Conservation (phyloP, 92 coral and sea anemone genomes). For the Diadumene lineata region DNA sequence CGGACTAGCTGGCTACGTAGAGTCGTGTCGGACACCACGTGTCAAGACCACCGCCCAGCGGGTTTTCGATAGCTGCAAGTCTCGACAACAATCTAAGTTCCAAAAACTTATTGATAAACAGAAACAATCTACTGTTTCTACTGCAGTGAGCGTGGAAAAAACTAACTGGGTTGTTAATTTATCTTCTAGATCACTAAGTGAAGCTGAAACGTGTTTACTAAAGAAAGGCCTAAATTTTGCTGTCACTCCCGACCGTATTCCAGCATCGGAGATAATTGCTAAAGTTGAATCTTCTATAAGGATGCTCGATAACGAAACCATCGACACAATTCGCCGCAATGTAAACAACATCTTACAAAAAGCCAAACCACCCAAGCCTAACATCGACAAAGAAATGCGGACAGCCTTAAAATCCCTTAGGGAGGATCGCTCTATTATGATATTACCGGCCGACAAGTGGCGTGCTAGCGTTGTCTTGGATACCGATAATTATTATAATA, state of each 20-base stretch:
- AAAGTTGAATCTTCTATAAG: neutral
- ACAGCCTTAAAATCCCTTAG: neutral
- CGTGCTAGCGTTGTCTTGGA: neutral
- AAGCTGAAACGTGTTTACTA: conserved; percentile 1
- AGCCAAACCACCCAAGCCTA: conserved; percentile 5
- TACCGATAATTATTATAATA: neutral
- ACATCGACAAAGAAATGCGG: neutral
- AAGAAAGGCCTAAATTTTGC: conserved; percentile 6
- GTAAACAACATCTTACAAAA: neutral
- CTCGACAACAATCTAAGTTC: no score
- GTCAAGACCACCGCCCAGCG: no score
- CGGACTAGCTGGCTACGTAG: no score
- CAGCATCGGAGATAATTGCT: neutral
- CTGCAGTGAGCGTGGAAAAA: neutral
- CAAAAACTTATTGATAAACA: no score
- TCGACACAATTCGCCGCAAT: neutral
- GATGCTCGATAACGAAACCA: neutral
- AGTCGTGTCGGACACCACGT: no score
- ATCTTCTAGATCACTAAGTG: neutral
- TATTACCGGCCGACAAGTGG: neutral
- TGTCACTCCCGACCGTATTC: neutral
- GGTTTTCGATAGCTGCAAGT: no score
- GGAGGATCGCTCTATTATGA: neutral
- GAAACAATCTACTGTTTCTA: no score
- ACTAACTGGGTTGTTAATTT: conserved; percentile 4